A percentile compares a stretch with the other conserved stretches of the same genome.
These are phyloP conservation scores for Palythoa grandiflora DNA, from an alignment of 92 coral and sea anemone species.

Conservation along the genomic window DNA sequence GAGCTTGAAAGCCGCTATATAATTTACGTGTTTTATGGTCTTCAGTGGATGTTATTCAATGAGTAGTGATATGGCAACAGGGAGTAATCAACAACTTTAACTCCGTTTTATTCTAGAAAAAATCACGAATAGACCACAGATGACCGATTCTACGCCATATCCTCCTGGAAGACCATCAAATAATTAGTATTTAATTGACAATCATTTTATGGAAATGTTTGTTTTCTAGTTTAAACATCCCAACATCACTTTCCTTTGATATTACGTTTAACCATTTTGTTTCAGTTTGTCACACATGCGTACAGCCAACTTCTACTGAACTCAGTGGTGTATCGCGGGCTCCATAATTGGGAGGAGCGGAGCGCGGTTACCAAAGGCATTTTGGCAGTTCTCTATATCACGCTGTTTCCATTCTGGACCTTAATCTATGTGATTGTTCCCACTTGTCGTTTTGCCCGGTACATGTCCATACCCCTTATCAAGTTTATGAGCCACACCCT, in stretches of 20 bases:
- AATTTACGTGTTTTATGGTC: no score
- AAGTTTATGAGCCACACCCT: conserved; percentile 60
- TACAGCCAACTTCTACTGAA: conserved; percentile 91
- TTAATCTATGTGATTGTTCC: conserved; percentile 19
- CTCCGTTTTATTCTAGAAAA: no score
- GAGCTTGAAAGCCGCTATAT: no score
- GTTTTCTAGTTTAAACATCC: no score
- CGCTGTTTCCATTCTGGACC: conserved; percentile 36
- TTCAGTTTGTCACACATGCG: conserved; percentile 92
- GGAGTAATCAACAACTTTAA: no score
- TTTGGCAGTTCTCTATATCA: neutral
- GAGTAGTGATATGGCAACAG: no score
- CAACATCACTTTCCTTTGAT: neutral
- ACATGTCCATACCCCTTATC: conserved; percentile 45
- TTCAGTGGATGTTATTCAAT: no score
- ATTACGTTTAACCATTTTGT: neutral
- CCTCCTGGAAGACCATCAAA: no score
- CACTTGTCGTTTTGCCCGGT: conserved; percentile 21
- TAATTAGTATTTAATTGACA: no score
- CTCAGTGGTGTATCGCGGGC: conserved; percentile 74
- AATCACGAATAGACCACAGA: no score
- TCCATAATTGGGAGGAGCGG: conserved; percentile 60
- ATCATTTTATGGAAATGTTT: no score
- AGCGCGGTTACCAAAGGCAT: conserved; percentile 5
- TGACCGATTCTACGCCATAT: no score